Base-by-base conservation (phyloP, 2,888 invertebrate species). In the Nomada flava region DNA sequence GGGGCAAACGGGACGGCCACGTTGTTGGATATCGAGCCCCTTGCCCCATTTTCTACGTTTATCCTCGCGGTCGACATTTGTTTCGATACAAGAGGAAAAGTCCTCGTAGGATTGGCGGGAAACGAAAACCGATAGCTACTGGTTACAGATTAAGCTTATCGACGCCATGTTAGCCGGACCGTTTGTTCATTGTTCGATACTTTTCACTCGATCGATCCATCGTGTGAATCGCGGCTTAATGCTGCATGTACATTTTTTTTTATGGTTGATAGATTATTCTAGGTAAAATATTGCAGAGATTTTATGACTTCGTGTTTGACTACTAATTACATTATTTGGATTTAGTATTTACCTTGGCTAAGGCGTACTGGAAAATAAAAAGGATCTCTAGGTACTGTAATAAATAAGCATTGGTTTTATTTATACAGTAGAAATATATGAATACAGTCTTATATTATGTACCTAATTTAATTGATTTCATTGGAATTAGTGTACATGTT, bases 81-180 rank as follows among this genome's bases (percentile, higher is more conserved):
- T 75, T 63, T 52, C 69, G 77, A 71, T 70, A 67, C 65, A 76
- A 71, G 13, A 4, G 50, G 44, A 20, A 42, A 71, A 79, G 73
- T 76, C 60, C 64, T 53, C 72, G 75, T 20, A 76, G 73, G 63
- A 73, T 59, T 67, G 75, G 68, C 53, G 63, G 63, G 73, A 69
- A 77, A 55, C 71, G 79, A 87, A 68, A 64, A 81, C 77, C 73
- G 82, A 83, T 82, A 74, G 77, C 77, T 60, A 60, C 70, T 26
- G 63, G 70, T 76, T 76, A 50, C 70, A 76, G 79, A 83, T 84
- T 83, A 79, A 83, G 72, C 72, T 70, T 76, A 82, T 79, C 79
- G 73, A 20, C 13, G 29, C 26, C 59, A 55, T 55, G 79, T 79
- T 75, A 63, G 47, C 52, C 42, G 20, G 52, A 55, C 11, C 44